phyloP scores from a whole-genome alignment of 2,888 invertebrate genomes.

The Adelphocoris suturalis region DNA sequence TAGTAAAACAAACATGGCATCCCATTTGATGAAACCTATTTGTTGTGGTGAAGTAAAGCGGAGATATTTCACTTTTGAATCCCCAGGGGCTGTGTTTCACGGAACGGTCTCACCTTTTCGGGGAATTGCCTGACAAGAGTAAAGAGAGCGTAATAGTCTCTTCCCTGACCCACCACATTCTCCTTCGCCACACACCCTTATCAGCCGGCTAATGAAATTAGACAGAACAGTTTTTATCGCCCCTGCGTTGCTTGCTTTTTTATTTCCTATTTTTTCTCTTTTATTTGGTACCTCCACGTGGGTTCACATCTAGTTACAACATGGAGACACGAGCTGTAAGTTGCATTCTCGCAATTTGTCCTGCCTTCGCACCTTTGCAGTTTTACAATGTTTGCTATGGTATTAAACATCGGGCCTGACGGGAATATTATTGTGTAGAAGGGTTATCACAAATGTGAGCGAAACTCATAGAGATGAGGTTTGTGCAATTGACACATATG shows the following conservation, averaged over 20 bases:
- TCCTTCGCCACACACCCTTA: constrained; percentile 8
- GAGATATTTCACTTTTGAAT: neutral
- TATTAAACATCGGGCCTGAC: too few species aligned
- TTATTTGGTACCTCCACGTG: constrained; percentile 26
- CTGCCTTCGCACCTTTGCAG: too few species aligned
- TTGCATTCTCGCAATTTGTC: too few species aligned
- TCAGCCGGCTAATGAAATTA: constrained; percentile 24
- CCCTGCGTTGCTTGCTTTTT: neutral
- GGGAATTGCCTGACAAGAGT: neutral
- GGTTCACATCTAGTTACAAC: too few species aligned
- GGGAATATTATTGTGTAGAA: too few species aligned
- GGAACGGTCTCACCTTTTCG: neutral
- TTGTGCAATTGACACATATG: too few species aligned
- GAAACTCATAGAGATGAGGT: too few species aligned
- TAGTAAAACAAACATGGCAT: too few species aligned
- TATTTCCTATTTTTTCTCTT: constrained; percentile 26
- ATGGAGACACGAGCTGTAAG: too few species aligned
- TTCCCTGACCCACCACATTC: neutral
- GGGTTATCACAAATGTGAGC: too few species aligned
- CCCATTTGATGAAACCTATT: too few species aligned
- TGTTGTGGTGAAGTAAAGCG: neutral
- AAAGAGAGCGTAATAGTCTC: neutral
- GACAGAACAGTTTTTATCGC: constrained; percentile 13
- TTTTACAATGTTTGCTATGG: too few species aligned
- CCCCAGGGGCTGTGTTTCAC: neutral